Conservation (phyloP, 2,888 invertebrate species). For the Lamproptera curius region DNA sequence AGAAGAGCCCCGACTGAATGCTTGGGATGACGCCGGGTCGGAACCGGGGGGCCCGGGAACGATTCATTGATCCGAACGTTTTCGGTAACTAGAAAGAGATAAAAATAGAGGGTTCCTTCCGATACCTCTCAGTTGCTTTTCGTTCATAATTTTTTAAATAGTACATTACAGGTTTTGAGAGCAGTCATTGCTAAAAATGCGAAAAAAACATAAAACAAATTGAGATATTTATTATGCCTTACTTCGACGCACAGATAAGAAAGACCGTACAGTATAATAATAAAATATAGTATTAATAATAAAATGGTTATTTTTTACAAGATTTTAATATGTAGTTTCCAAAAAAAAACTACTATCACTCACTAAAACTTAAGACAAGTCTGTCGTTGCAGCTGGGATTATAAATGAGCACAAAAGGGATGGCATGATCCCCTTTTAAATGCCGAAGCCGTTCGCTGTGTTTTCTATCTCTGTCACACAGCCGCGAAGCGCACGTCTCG, state of each 20-base stretch:
- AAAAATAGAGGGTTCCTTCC: conserved; percentile 40
- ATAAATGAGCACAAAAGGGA: conserved; percentile 30
- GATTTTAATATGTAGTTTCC: no score
- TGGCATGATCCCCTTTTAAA: conserved; percentile 35
- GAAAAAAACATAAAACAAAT: no score
- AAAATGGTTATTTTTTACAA: no score
- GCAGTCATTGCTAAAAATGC: no score
- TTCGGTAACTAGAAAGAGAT: conserved; percentile 65
- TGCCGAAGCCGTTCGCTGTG: conserved; percentile 36
- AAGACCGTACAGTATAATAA: no score
- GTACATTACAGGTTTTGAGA: no score
- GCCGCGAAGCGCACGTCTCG: conserved; percentile 37
- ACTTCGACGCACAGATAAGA: no score
- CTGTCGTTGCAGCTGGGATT: conserved; percentile 18
- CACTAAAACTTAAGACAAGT: conserved; percentile 4
- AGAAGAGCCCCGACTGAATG: conserved; percentile 31
- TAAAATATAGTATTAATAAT: no score
- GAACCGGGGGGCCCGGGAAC: conserved; percentile 56
- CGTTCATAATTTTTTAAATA: conserved; percentile 26
- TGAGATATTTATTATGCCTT: no score
- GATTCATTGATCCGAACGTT: conserved; percentile 75
- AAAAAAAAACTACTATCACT: no score
- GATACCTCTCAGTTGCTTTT: conserved; percentile 33
- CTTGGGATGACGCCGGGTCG: conserved; percentile 49
- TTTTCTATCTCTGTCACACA: conserved; percentile 48